phyloP scores from a whole-genome alignment of 1,140 invertebrate species.

The Bombyx mori region DNA sequence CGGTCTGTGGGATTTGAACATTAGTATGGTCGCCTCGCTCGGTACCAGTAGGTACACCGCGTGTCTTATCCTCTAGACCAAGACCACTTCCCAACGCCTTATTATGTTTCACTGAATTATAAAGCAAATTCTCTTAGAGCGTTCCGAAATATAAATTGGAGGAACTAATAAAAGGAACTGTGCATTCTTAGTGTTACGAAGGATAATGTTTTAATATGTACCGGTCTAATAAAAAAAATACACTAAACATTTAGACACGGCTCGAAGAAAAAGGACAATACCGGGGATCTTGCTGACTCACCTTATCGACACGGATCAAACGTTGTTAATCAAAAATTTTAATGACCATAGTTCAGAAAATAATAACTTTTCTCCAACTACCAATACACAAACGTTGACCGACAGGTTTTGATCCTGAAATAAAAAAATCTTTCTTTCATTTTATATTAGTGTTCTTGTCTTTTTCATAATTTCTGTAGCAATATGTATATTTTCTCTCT shows the following conservation, averaged over 20 bases:
- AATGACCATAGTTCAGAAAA: conserved; percentile 70
- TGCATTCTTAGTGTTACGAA: conserved; percentile 35
- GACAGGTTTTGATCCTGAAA: conserved; percentile 36
- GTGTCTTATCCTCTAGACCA: too few relatives aligned
- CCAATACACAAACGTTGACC: conserved; percentile 29
- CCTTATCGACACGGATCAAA: conserved; percentile 65
- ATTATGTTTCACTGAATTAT: too few relatives aligned
- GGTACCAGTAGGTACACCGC: too few relatives aligned
- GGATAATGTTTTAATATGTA: conserved; percentile 55
- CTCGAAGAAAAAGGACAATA: conserved; percentile 51
- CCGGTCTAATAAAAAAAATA: conserved; percentile 41
- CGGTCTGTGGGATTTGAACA: too few relatives aligned
- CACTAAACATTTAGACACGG: conserved; percentile 59
- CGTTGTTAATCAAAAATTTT: conserved; percentile 70
- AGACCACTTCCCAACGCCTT: too few relatives aligned
- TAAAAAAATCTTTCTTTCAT: not conserved
- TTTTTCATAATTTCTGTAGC: not conserved
- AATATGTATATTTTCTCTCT: not conserved
- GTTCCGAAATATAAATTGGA: too few relatives aligned
- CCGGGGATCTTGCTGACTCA: conserved; percentile 51
- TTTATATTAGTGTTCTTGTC: not conserved
- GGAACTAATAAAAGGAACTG: conserved; percentile 15
- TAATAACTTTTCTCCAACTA: conserved; percentile 65
- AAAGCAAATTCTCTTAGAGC: too few relatives aligned
- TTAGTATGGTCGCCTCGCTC: too few relatives aligned